A percentile compares a stretch with the other conserved stretches of the same genome.
These are phyloP conservation scores for Volucella bombylans DNA, from an alignment of 2,888 invertebrate species.

Conservation along the genomic window DNA sequence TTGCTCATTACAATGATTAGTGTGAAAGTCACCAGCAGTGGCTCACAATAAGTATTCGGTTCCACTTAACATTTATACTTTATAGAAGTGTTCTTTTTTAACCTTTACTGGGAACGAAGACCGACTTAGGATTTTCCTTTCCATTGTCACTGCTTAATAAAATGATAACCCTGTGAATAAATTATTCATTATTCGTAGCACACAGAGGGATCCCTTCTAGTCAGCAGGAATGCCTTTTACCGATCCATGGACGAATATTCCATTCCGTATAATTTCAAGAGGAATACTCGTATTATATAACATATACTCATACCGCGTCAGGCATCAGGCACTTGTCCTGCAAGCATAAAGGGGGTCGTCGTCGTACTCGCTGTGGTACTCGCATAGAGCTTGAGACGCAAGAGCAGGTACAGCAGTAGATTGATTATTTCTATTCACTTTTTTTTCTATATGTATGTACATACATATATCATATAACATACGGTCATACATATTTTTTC, in stretches of 20 bases:
- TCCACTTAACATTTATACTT: constrained; percentile 3
- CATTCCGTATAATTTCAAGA: constrained; percentile 34
- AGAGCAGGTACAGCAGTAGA: constrained; percentile 29
- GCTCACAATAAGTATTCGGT: constrained; percentile 4
- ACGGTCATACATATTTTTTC: constrained; percentile 26
- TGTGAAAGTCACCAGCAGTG: constrained; percentile 12
- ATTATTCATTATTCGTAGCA: constrained; percentile 61
- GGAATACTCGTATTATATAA: constrained; percentile 18
- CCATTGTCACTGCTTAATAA: constrained; percentile 30
- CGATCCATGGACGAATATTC: constrained; percentile 25
- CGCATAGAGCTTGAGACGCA: neutral
- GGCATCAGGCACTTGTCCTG: constrained; percentile 50
- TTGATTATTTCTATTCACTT: constrained; percentile 51
- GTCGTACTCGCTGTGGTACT: constrained; percentile 15
- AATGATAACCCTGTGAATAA: constrained; percentile 63
- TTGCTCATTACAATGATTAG: constrained; percentile 22
- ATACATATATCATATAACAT: too few relatives aligned
- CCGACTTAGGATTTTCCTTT: neutral
- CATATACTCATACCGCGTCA: neutral
- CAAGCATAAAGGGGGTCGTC: constrained; percentile 38
- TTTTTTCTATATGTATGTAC: constrained; percentile 40
- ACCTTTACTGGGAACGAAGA: neutral
- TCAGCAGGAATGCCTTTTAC: constrained; percentile 21
- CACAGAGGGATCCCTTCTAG: constrained; percentile 3
- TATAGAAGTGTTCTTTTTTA: too few relatives aligned